Base-by-base conservation (phyloP, 92 coral and sea anemone genomes). In the Actinostola sp. region DNA sequence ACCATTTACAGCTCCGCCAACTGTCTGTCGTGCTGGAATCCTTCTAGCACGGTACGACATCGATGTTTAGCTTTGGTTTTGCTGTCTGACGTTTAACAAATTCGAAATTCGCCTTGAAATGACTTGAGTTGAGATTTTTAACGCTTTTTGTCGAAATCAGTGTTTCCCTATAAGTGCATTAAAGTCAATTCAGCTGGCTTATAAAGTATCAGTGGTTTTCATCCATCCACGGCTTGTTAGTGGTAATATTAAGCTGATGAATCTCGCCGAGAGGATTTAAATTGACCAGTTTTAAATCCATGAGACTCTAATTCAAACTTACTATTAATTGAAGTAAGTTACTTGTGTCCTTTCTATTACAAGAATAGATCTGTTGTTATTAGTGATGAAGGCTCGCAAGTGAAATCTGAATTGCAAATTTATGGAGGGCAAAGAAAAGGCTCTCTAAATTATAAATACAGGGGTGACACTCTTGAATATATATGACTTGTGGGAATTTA, bases 341-440 rank as follows among this genome's bases (percentile, higher is more conserved):
- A 31, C 66, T 34, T 34, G 20, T n/a, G n/a, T n/a, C n/a, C n/a
- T 48, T 19, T 28, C 28, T 23, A 24, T 53, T 53, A 28, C 60
- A 7, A 24, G n/a, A 34, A 27, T n/a, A 17, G 23, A 31, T 45
- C 17, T 45, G 79, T 73, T 46, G 79, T 61, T 63, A 73, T 28
- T 33, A 36, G 77, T 28, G 70, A 61, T 61, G 8, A 55, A 24
- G 1, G 70, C 19, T 3, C 8, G 24, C 65, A 71, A 36, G 61
- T 41, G 57, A 61, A 73, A 73, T 73, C 56, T 73, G 66, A 45
- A 73, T 73, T 73, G 79, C 66, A 73, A 73, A 73, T 68, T 67
- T 20, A 23, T 17, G 38, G 43, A 23, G 26, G 44, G 56, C 29
- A 49, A 34, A 26, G 72, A 68, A 56, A 68, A 51, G 61, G 51